phyloP scores from a whole-genome alignment of 37 sponge, comb jelly and placozoan genomes.

The Haliclona indistincta region DNA sequence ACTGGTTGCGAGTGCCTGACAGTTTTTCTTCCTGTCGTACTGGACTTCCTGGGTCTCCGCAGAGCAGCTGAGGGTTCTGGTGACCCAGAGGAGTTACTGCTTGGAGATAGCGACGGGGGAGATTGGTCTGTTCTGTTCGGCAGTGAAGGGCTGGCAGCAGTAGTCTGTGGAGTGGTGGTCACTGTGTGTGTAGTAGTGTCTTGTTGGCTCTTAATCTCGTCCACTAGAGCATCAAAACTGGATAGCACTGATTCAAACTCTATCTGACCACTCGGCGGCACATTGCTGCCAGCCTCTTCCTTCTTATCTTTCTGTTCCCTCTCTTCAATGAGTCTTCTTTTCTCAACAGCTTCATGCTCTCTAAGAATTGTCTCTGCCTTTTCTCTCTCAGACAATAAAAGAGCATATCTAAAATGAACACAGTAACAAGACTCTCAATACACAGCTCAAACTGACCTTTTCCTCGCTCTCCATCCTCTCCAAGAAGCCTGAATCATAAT shows the following conservation, averaged over 20 bases:
- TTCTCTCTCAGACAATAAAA: background rate
- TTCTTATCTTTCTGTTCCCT: background rate
- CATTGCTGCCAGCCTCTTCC: background rate
- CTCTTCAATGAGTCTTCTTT: background rate
- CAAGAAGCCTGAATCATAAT: conserved; percentile 57
- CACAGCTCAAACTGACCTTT: conserved; percentile 17
- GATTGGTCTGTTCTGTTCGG: too few species aligned
- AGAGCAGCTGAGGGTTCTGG: too few species aligned
- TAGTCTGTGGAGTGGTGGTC: too few species aligned
- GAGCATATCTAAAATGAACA: background rate
- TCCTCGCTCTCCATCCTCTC: conserved; percentile 46
- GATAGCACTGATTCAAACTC: too few species aligned
- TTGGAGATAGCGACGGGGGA: too few species aligned
- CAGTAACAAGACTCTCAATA: background rate
- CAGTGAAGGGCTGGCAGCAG: too few species aligned
- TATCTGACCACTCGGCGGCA: background rate
- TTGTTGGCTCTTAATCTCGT: too few species aligned
- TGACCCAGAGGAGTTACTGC: too few species aligned
- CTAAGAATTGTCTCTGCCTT: background rate
- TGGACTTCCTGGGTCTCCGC: too few species aligned
- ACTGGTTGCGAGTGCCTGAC: background rate
- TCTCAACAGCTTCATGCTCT: conserved; percentile 1
- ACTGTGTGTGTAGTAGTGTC: too few species aligned
- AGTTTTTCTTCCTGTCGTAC: too few species aligned
- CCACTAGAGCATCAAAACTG: too few species aligned